Evolutionary conservation across 2,797 vertebrate genomes (phyloP), one percentile per base, ranked within the genome.

Genomic region (Hoplostethus atlanticus): DNA sequence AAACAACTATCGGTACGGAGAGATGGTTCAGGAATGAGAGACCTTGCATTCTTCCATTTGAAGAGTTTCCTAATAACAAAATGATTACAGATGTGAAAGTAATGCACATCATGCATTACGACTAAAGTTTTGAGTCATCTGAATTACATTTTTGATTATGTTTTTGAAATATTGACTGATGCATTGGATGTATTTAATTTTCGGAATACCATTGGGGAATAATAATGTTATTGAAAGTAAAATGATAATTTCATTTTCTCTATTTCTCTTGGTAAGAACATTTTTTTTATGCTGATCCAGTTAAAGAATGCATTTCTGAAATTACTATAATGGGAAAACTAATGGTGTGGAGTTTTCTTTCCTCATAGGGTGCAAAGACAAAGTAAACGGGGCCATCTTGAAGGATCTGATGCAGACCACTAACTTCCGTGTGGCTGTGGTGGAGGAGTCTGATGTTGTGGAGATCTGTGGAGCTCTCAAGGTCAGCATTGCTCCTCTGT

Each of bases 391-490:
- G 30, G 90, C 95, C 36, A 71, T 93, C 21, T 88, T 99, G 91
- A 99, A 99, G 86, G 94, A 97, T 30, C 91, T 99, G 85, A 96
- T 99, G 96, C 97, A 99, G 89, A 98, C 97, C 0, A 92, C 89
- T 0, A 98, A 97, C 80, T 99, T 99, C 89, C 95, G 98, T 0
- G 96, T 99, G 86, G 96, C 96, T 0, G 97, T 99, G 88, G 98
- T 99, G 74, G 91, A 93, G 48, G 98, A 99, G 50, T 94, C 97
- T 0, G 97, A 99, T 42, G 97, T 98, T 0, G 98, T 99, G 5
- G 98, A 99, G 94, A 95, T 99, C 90, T 99, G 98, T 2, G 98
- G 98, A 8, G 98, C 98, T 0, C 95, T 99, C 56, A 99, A 99
- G 97, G 98, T 99, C 68, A 11, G 57, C 25, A 48, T 69, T 48